Percentiles rank a stretch among this genome's conserved stretches.
Conservation (phyloP, 2,113 vertebrate species). For the Dicentrarchus labrax region DNA sequence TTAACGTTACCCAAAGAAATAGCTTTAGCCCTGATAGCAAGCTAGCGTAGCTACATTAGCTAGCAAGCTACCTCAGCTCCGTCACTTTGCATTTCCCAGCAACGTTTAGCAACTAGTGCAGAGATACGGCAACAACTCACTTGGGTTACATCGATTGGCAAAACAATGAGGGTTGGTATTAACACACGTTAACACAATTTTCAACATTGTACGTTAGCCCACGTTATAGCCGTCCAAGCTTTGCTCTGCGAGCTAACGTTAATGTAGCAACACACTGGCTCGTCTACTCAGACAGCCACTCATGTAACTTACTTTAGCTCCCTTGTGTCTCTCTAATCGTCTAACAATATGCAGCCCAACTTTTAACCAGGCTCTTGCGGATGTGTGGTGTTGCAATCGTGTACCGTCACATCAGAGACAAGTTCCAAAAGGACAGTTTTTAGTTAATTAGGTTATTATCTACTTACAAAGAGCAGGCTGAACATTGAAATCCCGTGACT, state of each 20-base stretch:
- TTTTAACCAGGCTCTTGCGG: conserved; percentile 21
- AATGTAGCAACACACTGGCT: conserved; percentile 53
- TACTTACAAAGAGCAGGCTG: conserved; percentile 87
- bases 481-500: conserved; percentile 90
- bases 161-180: neutral
- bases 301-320: conserved; percentile 36
- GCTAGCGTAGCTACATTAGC: conserved; percentile 61
- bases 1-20: conserved; percentile 21
- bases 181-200: neutral
- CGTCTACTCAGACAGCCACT: conserved; percentile 10
- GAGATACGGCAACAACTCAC: neutral
- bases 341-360: conserved; percentile 27
- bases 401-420: neutral
- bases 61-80: conserved; percentile 57
- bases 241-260: conserved; percentile 33
- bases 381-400: neutral
- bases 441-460: neutral
- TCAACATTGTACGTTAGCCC: neutral
- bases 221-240: neutral
- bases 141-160: neutral
- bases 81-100: conserved; percentile 45
- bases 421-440: neutral
- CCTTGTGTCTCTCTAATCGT: conserved; percentile 17
- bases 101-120: conserved; percentile 2
- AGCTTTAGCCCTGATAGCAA: conserved; percentile 30